Evolutionary conservation across 2,113 vertebrate species (phyloP), one percentile per base, ranked within the genome.

Genomic region (Mormyrus iriodes): DNA sequence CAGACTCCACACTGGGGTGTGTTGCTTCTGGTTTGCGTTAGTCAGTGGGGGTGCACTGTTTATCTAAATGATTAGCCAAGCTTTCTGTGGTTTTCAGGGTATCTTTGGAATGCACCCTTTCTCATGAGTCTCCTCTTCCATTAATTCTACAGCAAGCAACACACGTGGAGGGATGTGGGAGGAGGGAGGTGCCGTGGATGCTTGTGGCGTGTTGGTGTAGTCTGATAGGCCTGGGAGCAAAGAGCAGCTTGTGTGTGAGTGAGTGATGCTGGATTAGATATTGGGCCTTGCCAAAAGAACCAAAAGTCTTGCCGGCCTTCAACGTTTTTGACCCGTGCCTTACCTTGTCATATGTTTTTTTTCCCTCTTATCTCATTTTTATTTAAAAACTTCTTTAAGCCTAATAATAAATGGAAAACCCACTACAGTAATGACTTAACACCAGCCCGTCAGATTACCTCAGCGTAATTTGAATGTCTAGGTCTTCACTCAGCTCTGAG

Each of bases 1-100:
- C 90, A 89, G 69, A 49, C 90, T 90, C 49, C 51, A 24, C 89
- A 87, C 86, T 88, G 84, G 53, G 86, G 73, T 49, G 5, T 46
- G 7, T 88, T 27, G 85, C 89, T 69, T 88, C 79, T 87, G 84
- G 82, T 35, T 91, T 91, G 90, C 91, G 88, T 88, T 46, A 90
- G 65, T 90, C 87, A 65, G 87, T 89, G 90, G 73, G 90, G 86
- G 89, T 39, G 90, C 91, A 91, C 90, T 94, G 91, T 89, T 89
- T 90, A 92, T 92, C 90, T 88, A 89, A 92, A 90, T 89, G 91
- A 93, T 93, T 92, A 92, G 46, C 19, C 35, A 19, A 44, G 76
- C 79, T 24, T 79, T 27, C 76, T 44, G 51, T 58, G 88, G 48
- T 46, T 83, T 58, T 89, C 65, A 55, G 31, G 76, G 52, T 89